Evolutionary conservation across 2,888 invertebrate species (phyloP).

Genomic region (Drosophila ochracea): DNA sequence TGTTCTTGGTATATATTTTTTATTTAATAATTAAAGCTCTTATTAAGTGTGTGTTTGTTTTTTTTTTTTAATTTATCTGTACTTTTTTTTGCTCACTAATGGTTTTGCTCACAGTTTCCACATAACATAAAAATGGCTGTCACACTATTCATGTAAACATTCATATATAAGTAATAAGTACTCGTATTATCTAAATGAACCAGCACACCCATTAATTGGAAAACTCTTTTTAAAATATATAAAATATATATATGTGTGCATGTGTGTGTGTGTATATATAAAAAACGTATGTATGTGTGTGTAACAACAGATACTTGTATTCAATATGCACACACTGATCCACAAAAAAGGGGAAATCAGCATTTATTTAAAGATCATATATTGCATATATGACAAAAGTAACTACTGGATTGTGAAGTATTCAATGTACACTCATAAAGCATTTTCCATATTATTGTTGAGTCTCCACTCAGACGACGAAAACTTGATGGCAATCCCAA

Average conservation of each 20-base stretch:
- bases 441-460: constrained; percentile 46
- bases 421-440: constrained; percentile 46
- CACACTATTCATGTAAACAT: constrained; percentile 35
- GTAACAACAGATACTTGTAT: constrained; percentile 38
- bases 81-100: constrained; percentile 26
- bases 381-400: constrained; percentile 76
- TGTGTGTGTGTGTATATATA: constrained; percentile 5
- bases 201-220: constrained; percentile 54
- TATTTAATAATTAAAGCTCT: constrained; percentile 82
- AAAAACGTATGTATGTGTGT: neutral
- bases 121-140: constrained; percentile 68
- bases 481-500: constrained; percentile 25
- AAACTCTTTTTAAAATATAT: constrained; percentile 72
- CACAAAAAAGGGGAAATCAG: constrained; percentile 75
- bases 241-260: constrained; percentile 45
- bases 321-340: constrained; percentile 59
- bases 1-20: constrained; percentile 72
- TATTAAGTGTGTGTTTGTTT: constrained; percentile 69
- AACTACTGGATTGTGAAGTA: constrained; percentile 78
- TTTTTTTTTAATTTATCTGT: constrained; percentile 13
- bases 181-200: constrained; percentile 41
- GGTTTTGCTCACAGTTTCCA: constrained; percentile 21
- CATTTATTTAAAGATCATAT: constrained; percentile 63
- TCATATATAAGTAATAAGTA: constrained; percentile 34
- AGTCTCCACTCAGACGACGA: constrained; percentile 20